phyloP scores from a whole-genome alignment of 2,113 vertebrate species.

The Puntigrus tetrazona region DNA sequence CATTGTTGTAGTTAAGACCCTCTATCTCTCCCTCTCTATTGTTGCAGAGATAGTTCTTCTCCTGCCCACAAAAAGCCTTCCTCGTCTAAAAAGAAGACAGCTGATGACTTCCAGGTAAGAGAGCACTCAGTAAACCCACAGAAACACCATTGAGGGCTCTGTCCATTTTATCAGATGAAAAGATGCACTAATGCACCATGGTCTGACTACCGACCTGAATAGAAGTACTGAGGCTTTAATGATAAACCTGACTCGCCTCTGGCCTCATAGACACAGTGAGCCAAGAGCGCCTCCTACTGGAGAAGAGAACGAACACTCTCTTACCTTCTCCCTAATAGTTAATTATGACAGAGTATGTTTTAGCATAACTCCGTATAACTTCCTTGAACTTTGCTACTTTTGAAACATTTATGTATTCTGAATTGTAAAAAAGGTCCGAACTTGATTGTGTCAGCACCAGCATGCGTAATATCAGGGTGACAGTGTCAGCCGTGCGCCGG shows the following conservation, averaged over 20 bases:
- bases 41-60: constrained; percentile 46
- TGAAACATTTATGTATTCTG: constrained; percentile 6
- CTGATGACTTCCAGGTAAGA: constrained; percentile 58
- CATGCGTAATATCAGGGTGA: neutral
- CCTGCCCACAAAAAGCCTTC: constrained; percentile 49
- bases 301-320: constrained; percentile 17
- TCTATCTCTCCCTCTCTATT: constrained; percentile 1
- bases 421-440: neutral
- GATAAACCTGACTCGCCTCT: neutral
- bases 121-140: constrained; percentile 42
- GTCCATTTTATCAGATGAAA: constrained; percentile 27
- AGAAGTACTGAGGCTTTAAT: constrained; percentile 33
- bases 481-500: neutral
- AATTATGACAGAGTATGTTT: neutral
- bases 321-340: neutral
- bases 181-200: constrained; percentile 47
- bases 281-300: constrained; percentile 50
- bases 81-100: constrained; percentile 49
- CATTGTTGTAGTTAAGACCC: neutral
- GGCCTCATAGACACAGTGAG: constrained; percentile 12
- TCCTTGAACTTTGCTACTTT: neutral
- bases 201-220: constrained; percentile 35
- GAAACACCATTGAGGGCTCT: constrained; percentile 10
- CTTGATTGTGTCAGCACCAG: neutral
- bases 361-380: neutral